Percentiles rank a stretch among this genome's conserved stretches.
These are phyloP conservation scores for Trachops cirrhosus DNA, from an alignment of 2,797 vertebrate species.

Conservation along the genomic window DNA sequence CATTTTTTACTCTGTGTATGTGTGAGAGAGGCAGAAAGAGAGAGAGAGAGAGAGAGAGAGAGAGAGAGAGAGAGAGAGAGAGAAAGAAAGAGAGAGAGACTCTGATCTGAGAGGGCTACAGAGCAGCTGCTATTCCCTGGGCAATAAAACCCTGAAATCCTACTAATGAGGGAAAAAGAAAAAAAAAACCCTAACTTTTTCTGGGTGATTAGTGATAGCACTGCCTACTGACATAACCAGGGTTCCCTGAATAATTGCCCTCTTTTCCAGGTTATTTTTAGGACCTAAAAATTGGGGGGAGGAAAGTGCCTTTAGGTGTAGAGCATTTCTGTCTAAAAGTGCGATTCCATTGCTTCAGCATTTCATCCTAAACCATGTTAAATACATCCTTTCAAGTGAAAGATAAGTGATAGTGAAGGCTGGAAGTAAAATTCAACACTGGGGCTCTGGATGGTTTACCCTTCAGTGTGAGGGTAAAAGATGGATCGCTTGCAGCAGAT, in stretches of 20 bases:
- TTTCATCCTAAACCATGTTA: not conserved
- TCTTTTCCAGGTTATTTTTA: constrained; percentile 66
- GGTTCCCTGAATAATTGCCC: constrained; percentile 59
- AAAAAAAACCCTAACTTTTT: not conserved
- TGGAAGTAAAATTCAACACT: not conserved
- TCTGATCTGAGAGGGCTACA: not conserved
- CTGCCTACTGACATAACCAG: constrained; percentile 35
- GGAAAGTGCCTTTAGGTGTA: constrained; percentile 25
- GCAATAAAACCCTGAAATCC: constrained; percentile 52
- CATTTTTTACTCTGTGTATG: not conserved
- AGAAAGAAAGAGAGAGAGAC: not conserved
- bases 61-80: not conserved
- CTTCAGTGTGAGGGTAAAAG: constrained; percentile 29
- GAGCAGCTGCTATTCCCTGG: constrained; percentile 9
- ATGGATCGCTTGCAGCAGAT: not conserved
- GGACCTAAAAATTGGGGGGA: not conserved
- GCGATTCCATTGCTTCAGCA: not conserved
- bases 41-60: too few species aligned
- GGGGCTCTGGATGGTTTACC: not conserved
- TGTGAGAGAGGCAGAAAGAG: not conserved
- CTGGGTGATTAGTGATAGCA: constrained; percentile 60
- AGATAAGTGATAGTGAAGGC: not conserved
- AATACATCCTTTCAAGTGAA: constrained; percentile 27
- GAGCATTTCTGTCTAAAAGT: not conserved
- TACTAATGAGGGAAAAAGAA: constrained; percentile 57